Percentiles rank a stretch among this genome's conserved stretches.
These are phyloP conservation scores for Cheilosia urbana DNA, from an alignment of 2,888 invertebrate genomes.

Conservation along the genomic window DNA sequence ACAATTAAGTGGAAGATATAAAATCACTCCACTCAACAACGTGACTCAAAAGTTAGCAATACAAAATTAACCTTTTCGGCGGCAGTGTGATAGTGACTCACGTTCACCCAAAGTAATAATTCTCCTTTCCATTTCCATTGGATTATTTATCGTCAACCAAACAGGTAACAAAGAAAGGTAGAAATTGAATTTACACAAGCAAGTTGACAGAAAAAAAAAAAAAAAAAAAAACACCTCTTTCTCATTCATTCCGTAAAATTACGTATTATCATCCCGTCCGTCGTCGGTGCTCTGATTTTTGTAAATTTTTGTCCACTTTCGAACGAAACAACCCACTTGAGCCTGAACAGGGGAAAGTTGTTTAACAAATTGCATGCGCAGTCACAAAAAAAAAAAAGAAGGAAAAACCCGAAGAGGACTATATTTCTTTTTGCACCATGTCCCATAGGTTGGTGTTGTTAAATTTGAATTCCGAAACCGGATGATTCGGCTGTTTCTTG, in stretches of 20 bases:
- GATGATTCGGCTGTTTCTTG: conserved; percentile 61
- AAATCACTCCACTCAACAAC: conserved; percentile 32
- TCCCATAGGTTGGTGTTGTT: conserved; percentile 14
- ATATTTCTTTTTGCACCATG: conserved; percentile 27
- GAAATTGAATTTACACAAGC: background rate
- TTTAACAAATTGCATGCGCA: conserved; percentile 30
- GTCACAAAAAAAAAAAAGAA: conserved; percentile 25
- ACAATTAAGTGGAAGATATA: background rate
- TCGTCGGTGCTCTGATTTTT: conserved; percentile 36
- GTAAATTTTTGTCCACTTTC: conserved; percentile 13
- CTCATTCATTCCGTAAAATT: conserved; percentile 13
- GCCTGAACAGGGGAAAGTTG: conserved; percentile 70
- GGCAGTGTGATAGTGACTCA: conserved; percentile 32
- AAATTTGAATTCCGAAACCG: conserved; percentile 68
- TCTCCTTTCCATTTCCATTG: conserved; percentile 36
- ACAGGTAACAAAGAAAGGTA: conserved; percentile 33
- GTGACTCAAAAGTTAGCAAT: conserved; percentile 43
- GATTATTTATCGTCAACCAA: conserved; percentile 35
- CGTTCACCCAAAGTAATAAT: conserved; percentile 33
- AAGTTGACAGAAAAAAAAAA: background rate
- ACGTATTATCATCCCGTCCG: conserved; percentile 14
- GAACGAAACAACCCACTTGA: conserved; percentile 34
- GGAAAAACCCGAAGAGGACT: conserved; percentile 28
- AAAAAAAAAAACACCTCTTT: background rate
- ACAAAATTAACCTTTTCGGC: conserved; percentile 39